Evolutionary conservation across 1,140 invertebrate genomes (phyloP), one percentile per base, ranked within the genome.

Genomic region (Nylanderia fulva): DNA sequence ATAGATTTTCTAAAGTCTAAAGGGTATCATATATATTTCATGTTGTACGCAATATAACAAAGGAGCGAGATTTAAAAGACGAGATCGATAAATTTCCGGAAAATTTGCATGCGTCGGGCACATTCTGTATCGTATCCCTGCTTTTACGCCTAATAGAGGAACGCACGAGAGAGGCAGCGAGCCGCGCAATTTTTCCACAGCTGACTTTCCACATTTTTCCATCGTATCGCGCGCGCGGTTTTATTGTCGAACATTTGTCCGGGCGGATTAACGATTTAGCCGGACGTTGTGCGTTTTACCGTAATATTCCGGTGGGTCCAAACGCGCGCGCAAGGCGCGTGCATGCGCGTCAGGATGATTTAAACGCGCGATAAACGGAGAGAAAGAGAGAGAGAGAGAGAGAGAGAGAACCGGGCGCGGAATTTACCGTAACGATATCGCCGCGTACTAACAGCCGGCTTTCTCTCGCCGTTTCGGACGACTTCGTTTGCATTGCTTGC

Each of bases 191-290:
- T 82, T 80, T 54, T 71, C 36, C 36, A 58, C 39, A 39, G 66
- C 24, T 52, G 66, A 72, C 36, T 72, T 27, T 58, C 42, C 77
- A 8, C 66, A 29, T 29, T 82, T 72, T 82, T 82, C 33, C 63
- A 54, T 72, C 7, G 21, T 27, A 39, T 27, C 29, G 45, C 24
- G 9, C 24, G 9, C 8, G 7, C 5, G 45, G 77, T 71, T 80
- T 80, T 80, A 80, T 71, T 69, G 77, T 42, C 36, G 52, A 72
- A 72, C 52, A 82, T 82, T 82, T 60, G 52, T 82, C 27, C 24
- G 24, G 52, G 52, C 52, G 77, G 36, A 82, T 82, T 82, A 82
- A 82, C 36, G 36, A 42, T 82, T 82, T 27, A 36, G 27, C 27
- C 39, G 63, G 63, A 80, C 15, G 13, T n/a, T 24, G 60, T 42